Evolutionary conservation across 2,888 invertebrate species (phyloP).

Genomic region (Metopia argyrocephala): DNA sequence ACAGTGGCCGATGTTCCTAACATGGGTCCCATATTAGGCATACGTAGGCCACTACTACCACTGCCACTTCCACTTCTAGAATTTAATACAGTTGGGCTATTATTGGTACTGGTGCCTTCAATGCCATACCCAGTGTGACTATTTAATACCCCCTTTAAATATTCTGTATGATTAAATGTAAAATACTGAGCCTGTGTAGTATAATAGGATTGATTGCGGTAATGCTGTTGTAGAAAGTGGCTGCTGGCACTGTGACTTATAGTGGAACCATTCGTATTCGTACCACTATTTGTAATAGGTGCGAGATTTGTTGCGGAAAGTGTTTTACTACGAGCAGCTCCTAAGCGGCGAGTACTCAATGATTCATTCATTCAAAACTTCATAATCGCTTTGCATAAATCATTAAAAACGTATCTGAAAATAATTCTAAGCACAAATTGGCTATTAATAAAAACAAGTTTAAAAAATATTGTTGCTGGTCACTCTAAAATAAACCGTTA

Average conservation of each 20-base stretch:
- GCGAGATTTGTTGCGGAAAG: conserved; percentile 54
- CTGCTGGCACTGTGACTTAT: conserved; percentile 54
- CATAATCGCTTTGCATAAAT: conserved; percentile 43
- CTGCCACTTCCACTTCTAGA: conserved; percentile 71
- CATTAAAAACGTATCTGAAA: conserved; percentile 33
- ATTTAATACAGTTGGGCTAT: conserved; percentile 72
- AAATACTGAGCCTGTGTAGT: conserved; percentile 66
- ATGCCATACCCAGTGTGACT: conserved; percentile 48
- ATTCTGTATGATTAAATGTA: conserved; percentile 71
- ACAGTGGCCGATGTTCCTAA: conserved; percentile 68
- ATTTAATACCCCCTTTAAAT: conserved; percentile 64
- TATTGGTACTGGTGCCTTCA: conserved; percentile 70
- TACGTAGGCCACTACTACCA: conserved; percentile 60
- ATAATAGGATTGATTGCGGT: conserved; percentile 65
- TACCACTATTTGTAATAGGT: conserved; percentile 35
- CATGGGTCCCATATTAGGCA: conserved; percentile 70
- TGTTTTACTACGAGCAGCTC: conserved; percentile 70
- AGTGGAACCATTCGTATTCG: conserved; percentile 11
- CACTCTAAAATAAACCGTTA: conserved; percentile 14
- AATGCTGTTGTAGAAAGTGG: conserved; percentile 56
- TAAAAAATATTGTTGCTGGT: background rate
- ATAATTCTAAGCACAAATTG: conserved; percentile 14
- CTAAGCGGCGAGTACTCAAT: conserved; percentile 74
- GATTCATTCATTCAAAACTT: conserved; percentile 75
- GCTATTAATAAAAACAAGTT: background rate